Base-by-base conservation (phyloP, 1,140 invertebrate species). In the Centruroides vittatus region DNA sequence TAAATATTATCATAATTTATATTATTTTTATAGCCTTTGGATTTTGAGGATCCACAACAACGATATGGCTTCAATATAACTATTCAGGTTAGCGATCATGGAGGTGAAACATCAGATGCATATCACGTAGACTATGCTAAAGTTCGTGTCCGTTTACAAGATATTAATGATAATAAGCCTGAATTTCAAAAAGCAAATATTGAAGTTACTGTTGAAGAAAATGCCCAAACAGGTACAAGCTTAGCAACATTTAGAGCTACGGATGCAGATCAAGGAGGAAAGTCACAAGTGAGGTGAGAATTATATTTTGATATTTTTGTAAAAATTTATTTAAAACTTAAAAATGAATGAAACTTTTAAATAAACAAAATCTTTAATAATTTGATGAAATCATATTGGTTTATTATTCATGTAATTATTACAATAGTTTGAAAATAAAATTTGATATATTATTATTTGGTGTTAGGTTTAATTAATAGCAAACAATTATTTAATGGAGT, bases 151-250 rank as follows among this genome's bases (percentile, higher is more conserved):
- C 55, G 64, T 2, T 75, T 96, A 35, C 79, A 89, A 54, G 92
- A 96, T 71, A 93, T 94, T 67, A 96, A 96, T 75, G 91, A 94
- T 75, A 95, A 94, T 77, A 90, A 91, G 73, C 92, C 92, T 3
- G 86, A 89, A 69, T 95, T 95, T 72, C 89, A 93, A 69, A 82
- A 85, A 67, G 85, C 89, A 23, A 94, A 94, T 72, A 93, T 95
- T 66, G 91, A 96, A 76, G 86, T 91, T 1, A 86, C 86, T 1
- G 90, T 96, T 0, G 86, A 84, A 68, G 92, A 95, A 75, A 91
- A 94, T 71, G 88, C 90, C 1, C 83, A 86, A 69, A 83, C 94
- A 36, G 92, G 91, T 4, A 93, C 89, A 66, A 86, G 82, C 61
- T 75, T 97, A 60, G 89, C 94, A 73, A 93, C 88, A 9, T 96